Evolutionary conservation across 23 tunicate species (phyloP).

Genomic region (Diplosoma virens): DNA sequence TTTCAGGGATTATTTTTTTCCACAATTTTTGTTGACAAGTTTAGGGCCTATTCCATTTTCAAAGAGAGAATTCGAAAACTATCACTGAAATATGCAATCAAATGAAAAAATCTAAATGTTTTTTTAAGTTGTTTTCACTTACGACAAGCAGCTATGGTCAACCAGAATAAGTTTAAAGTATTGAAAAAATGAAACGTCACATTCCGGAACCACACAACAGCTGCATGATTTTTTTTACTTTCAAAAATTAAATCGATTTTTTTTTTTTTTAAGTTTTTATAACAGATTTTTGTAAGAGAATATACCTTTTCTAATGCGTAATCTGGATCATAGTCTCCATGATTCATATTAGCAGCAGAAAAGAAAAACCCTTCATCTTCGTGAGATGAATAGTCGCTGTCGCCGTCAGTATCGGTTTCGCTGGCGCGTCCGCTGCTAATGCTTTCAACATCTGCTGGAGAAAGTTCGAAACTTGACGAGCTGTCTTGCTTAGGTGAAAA

Average conservation of each 20-base stretch:
- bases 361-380: slow-evolving; percentile 20
- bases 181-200: background rate
- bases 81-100: too few species aligned
- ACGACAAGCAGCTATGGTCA: too few species aligned
- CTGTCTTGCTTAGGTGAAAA: too few species aligned
- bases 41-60: too few species aligned
- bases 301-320: slow-evolving; percentile 55
- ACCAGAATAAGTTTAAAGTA: background rate
- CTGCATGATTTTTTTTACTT: too few species aligned
- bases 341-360: slow-evolving; percentile 30
- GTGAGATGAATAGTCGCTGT: slow-evolving; percentile 88
- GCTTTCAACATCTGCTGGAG: slow-evolving; percentile 18
- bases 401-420: slow-evolving; percentile 61
- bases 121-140: too few species aligned
- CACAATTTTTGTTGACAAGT: too few species aligned
- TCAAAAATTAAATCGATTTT: too few species aligned
- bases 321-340: slow-evolving; percentile 77
- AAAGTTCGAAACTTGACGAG: background rate
- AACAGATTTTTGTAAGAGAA: background rate
- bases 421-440: slow-evolving; percentile 46
- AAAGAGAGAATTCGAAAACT: too few species aligned
- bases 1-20: too few species aligned
- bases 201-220: background rate
- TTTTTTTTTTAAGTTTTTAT: background rate
- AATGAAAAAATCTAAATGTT: too few species aligned